Conservation (phyloP, 2,888 invertebrate species). For the Xestobium rufovillosum region DNA sequence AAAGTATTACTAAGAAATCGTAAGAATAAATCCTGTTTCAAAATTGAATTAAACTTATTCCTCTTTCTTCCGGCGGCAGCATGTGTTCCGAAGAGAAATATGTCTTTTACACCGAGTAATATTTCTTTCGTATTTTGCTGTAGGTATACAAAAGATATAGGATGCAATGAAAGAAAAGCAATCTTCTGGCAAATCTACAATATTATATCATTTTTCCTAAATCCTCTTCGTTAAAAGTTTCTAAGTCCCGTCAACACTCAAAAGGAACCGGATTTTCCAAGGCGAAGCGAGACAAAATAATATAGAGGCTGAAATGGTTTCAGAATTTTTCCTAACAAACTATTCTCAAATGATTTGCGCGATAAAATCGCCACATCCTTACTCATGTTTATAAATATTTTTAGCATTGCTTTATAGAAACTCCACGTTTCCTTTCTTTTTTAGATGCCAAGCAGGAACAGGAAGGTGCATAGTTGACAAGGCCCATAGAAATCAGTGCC, state of each 20-base stretch:
- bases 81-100: too few relatives aligned
- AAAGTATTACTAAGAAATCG: constrained; percentile 39
- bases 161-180: neutral
- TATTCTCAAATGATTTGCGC: too few relatives aligned
- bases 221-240: constrained; percentile 34
- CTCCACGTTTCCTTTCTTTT: constrained; percentile 23
- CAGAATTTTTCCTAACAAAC: too few relatives aligned
- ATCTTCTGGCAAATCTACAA: constrained; percentile 12
- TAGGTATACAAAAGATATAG: constrained; percentile 9
- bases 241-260: constrained; percentile 31
- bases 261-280: too few relatives aligned
- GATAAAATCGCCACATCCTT: too few relatives aligned
- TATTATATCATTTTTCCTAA: constrained; percentile 25
- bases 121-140: too few relatives aligned
- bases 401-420: too few relatives aligned
- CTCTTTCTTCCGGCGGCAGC: constrained; percentile 17
- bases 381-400: too few relatives aligned
- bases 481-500: constrained; percentile 98
- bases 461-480: constrained; percentile 97
- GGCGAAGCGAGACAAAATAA: too few relatives aligned
- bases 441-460: constrained; percentile 97
- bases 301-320: too few relatives aligned
- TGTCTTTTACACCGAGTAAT: too few relatives aligned
- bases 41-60: constrained; percentile 38
- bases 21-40: constrained; percentile 36